Conservation (phyloP, 2,113 vertebrate genomes). For the Ophthalmolycus amberensis region DNA sequence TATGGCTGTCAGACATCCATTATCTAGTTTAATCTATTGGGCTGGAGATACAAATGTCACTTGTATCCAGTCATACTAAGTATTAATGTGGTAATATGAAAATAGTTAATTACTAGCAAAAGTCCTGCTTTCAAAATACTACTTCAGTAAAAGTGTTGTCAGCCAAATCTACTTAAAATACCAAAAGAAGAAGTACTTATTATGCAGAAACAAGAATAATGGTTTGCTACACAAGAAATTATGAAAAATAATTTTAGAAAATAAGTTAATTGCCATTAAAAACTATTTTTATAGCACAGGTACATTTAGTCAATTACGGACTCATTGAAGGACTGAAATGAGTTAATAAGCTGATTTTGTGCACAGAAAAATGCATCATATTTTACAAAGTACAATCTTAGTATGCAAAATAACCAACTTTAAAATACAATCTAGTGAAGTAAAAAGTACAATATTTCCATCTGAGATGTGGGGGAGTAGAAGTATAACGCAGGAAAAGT, state of each 20-base stretch:
- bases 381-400: not conserved
- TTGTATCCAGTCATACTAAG: too few species aligned
- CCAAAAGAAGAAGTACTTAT: not conserved
- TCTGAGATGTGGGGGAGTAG: too few species aligned
- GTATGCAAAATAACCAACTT: too few species aligned
- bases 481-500: too few species aligned
- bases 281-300: not conserved
- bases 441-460: too few species aligned
- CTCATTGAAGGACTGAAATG: too few species aligned
- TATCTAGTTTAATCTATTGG: not conserved
- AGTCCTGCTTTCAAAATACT: not conserved
- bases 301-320: not conserved
- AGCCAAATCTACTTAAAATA: too few species aligned
- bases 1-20: not conserved
- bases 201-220: not conserved
- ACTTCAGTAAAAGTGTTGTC: too few species aligned
- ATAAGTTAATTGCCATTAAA: not conserved
- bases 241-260: too few species aligned
- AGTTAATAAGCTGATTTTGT: too few species aligned
- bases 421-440: too few species aligned
- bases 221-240: not conserved
- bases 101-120: not conserved
- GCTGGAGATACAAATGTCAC: not conserved
- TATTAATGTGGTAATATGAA: not conserved
- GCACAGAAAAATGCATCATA: not conserved